A percentile compares a stretch with the other conserved stretches of the same genome.
Conservation (phyloP, 2,797 vertebrate species). For the Todus mexicanus region DNA sequence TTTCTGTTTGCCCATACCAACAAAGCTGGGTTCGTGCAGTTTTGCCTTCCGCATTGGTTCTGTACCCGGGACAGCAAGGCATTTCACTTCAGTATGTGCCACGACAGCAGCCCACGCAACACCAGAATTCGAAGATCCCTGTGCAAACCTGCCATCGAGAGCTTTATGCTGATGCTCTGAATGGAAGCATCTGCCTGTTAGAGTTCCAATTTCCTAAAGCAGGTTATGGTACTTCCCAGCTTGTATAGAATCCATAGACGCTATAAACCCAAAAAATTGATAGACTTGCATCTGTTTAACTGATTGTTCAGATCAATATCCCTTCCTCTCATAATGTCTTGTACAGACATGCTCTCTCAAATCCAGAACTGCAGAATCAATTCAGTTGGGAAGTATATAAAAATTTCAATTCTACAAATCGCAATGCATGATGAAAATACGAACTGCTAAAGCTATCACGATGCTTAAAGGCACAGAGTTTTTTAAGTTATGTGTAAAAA, state of each 20-base stretch:
- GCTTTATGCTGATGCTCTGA: background rate
- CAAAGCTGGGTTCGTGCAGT: background rate
- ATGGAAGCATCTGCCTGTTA: background rate
- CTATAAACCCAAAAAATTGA: background rate
- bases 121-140: background rate
- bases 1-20: background rate
- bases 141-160: background rate
- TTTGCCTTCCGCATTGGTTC: background rate
- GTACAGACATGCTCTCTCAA: conserved; percentile 5
- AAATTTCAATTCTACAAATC: conserved; percentile 55
- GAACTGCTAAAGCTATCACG: conserved; percentile 66
- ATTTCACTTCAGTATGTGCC: background rate
- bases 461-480: conserved; percentile 10
- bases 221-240: background rate
- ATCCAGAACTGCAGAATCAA: conserved; percentile 44
- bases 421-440: conserved; percentile 53
- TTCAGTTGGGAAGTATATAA: conserved; percentile 64
- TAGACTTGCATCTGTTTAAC: conserved; percentile 34
- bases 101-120: background rate
- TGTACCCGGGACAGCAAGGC: background rate
- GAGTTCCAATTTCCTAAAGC: background rate
- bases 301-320: conserved; percentile 1
- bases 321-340: conserved; percentile 16
- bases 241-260: background rate
- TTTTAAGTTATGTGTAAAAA: conserved; percentile 3